These are phyloP conservation scores for Drosophila lacertosa DNA, from an alignment of 1,140 invertebrate genomes.

Conservation along the genomic window DNA sequence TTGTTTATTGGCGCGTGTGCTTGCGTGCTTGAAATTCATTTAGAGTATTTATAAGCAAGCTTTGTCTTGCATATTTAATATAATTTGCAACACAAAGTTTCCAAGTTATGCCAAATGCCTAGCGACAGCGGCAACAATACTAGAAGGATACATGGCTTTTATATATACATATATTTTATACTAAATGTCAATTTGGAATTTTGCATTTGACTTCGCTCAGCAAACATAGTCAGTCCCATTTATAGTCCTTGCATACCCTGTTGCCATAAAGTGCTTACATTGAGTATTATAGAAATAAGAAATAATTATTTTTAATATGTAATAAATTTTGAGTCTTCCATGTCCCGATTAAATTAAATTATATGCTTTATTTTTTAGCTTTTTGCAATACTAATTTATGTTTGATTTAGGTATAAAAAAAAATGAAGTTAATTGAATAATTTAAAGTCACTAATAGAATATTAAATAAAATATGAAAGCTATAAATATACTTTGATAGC, in stretches of 20 bases:
- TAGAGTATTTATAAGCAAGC: constrained; percentile 77
- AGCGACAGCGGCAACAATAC: constrained; percentile 24
- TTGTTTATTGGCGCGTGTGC: constrained; percentile 71
- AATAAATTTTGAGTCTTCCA: no score
- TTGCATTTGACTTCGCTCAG: constrained; percentile 63
- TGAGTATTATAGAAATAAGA: neutral
- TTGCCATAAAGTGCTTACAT: neutral
- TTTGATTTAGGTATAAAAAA: no score
- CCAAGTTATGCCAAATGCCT: constrained; percentile 27
- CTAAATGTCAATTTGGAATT: constrained; percentile 78
- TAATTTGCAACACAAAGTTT: constrained; percentile 69
- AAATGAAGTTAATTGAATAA: no score
- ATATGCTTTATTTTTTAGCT: no score
- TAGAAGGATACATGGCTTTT: constrained; percentile 47
- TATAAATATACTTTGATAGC: no score
- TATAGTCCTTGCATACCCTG: constrained; percentile 33
- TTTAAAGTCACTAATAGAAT: no score
- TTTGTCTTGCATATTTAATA: constrained; percentile 81
- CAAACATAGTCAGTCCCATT: constrained; percentile 44
- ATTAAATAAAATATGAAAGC: no score
- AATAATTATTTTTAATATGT: no score
- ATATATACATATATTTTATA: constrained; percentile 80
- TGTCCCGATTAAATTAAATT: no score
- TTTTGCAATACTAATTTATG: no score
- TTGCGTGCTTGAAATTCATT: constrained; percentile 81